A percentile compares a stretch with the other conserved stretches of the same genome.
Evolutionary conservation across 2,888 invertebrate species (phyloP).

Genomic region (Xestia xanthographa): DNA sequence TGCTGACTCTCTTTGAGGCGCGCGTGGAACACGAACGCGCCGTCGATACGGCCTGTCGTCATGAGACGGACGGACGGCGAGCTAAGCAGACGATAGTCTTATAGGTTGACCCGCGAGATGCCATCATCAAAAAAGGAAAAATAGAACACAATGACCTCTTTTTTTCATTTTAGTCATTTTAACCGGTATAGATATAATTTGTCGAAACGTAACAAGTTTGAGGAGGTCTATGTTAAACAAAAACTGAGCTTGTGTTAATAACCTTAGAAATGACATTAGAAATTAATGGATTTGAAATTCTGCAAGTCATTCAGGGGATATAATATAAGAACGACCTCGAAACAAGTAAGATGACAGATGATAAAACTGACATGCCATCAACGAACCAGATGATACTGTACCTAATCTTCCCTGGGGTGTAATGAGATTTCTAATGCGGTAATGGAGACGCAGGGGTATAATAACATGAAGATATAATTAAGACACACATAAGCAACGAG

Average conservation of each 20-base stretch:
- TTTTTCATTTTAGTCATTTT: too few species aligned
- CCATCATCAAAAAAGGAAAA: too few species aligned
- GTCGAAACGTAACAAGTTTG: too few species aligned
- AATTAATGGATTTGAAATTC: neutral
- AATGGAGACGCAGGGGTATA: conserved; percentile 7
- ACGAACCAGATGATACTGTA: neutral
- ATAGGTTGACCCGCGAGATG: too few species aligned
- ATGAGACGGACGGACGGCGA: too few species aligned
- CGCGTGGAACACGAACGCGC: too few species aligned
- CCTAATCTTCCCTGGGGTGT: neutral
- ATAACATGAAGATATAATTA: conserved; percentile 16
- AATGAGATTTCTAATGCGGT: conserved; percentile 25
- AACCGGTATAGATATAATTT: too few species aligned
- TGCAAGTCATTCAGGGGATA: neutral
- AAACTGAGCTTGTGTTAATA: neutral
- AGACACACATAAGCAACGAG: neutral
- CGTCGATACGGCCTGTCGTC: too few species aligned
- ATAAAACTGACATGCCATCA: neutral
- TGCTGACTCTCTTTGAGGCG: too few species aligned
- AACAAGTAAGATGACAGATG: neutral
- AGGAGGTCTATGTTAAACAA: neutral
- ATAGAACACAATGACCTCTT: neutral
- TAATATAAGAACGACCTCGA: neutral
- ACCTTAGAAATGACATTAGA: neutral
- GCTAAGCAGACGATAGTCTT: too few species aligned